These are phyloP conservation scores for Epirrita christyi DNA, from an alignment of 2,888 invertebrate species.

Conservation along the genomic window DNA sequence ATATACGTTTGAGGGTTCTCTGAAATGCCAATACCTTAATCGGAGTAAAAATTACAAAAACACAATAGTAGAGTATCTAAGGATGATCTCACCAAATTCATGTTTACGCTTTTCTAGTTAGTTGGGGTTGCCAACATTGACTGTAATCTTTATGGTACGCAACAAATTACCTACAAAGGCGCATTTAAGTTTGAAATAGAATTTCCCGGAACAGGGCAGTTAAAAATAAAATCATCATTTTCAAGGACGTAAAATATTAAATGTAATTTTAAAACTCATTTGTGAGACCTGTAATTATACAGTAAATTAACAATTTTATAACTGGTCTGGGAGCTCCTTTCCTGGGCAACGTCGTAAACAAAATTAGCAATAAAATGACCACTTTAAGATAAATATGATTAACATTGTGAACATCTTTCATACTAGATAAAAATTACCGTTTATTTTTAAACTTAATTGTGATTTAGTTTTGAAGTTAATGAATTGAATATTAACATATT, in stretches of 20 bases:
- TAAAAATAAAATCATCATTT: conserved; percentile 10
- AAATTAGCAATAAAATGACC: conserved; percentile 23
- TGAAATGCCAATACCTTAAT: no score
- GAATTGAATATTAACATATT: no score
- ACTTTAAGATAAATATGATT: conserved; percentile 5
- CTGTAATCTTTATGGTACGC: no score
- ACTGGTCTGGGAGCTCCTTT: conserved; percentile 27
- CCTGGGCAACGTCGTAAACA: conserved; percentile 22
- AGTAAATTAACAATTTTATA: conserved; percentile 37
- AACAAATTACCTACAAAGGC: no score
- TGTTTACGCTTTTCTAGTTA: no score
- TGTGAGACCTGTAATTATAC: conserved; percentile 33
- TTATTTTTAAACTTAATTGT: no score
- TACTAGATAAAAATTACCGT: neutral
- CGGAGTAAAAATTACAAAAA: no score
- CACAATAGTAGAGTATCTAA: no score
- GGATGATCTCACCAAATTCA: no score
- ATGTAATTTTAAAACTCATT: conserved; percentile 32
- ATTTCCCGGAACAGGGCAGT: neutral
- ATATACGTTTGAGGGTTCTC: no score
- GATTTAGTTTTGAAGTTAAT: no score
- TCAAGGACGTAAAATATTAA: conserved; percentile 25
- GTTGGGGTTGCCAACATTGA: no score
- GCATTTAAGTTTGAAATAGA: neutral
- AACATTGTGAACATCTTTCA: neutral